Conservation (phyloP, 2,113 vertebrate species). For the Talpa occidentalis region DNA sequence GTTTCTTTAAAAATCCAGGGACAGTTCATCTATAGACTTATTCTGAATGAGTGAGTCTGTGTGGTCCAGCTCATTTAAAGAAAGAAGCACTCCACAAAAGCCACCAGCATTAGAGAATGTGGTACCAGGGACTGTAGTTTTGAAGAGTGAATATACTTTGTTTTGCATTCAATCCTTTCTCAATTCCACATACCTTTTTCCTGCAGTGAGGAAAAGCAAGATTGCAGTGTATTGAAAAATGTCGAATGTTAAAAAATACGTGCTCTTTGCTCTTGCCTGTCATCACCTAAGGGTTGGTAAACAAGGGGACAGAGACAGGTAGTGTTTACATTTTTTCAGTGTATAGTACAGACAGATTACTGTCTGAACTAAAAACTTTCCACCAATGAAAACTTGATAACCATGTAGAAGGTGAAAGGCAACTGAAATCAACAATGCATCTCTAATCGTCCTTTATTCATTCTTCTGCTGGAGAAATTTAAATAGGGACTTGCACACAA, state of each 20-base stretch:
- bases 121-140: slow-evolving; percentile 32
- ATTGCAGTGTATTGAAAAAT: slow-evolving; percentile 53
- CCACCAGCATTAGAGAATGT: neutral
- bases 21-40: slow-evolving; percentile 73
- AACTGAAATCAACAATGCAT: neutral
- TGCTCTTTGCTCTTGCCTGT: neutral
- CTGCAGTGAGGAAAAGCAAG: slow-evolving; percentile 42
- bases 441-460: neutral
- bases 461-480: neutral
- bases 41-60: slow-evolving; percentile 53
- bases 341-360: neutral
- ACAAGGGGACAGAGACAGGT: slow-evolving; percentile 6
- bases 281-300: slow-evolving; percentile 20
- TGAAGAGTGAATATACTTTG: slow-evolving; percentile 49
- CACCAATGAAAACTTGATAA: neutral
- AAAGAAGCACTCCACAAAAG: slow-evolving; percentile 53
- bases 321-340: slow-evolving; percentile 18
- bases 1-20: slow-evolving; percentile 67
- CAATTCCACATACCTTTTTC: neutral
- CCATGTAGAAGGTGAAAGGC: neutral
- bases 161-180: neutral
- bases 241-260: slow-evolving; percentile 24
- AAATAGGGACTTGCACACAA: neutral
- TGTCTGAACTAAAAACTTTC: neutral
- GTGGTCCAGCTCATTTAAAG: slow-evolving; percentile 74